Conservation (phyloP, 2,888 invertebrate genomes). For the Drosophila demipolita region DNA sequence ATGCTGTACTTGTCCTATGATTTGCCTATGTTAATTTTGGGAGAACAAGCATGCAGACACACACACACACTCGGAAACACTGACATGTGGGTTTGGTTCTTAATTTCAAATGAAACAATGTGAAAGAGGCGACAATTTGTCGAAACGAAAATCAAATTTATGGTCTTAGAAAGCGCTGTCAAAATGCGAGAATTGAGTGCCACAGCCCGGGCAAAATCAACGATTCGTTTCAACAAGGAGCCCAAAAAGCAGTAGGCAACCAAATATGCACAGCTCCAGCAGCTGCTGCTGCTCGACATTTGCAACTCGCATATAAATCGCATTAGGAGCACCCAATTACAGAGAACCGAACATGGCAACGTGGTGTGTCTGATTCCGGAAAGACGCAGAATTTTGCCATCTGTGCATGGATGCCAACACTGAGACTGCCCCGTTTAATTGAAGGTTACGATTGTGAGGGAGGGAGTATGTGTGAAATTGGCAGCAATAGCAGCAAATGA, state of each 20-base stretch:
- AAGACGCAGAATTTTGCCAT: slow-evolving; percentile 17
- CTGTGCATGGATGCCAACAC: slow-evolving; percentile 14
- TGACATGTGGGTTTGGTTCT: slow-evolving; percentile 48
- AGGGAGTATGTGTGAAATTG: slow-evolving; percentile 2
- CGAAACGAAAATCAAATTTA: slow-evolving; percentile 76
- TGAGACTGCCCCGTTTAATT: slow-evolving; percentile 37
- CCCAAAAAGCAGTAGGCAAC: slow-evolving; percentile 2
- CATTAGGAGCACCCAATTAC: slow-evolving; percentile 68
- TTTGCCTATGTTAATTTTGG: slow-evolving; percentile 44
- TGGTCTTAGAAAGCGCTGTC: slow-evolving; percentile 75
- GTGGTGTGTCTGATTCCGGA: slow-evolving; percentile 33
- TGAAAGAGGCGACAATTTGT: slow-evolving; percentile 45
- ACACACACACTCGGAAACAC: neutral
- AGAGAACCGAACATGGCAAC: slow-evolving; percentile 46
- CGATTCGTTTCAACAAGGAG: neutral
- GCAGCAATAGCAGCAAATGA: slow-evolving; percentile 8
- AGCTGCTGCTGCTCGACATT: slow-evolving; percentile 53
- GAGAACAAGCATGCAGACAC: slow-evolving; percentile 3
- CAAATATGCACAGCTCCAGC: slow-evolving; percentile 36
- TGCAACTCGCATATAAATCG: slow-evolving; percentile 78
- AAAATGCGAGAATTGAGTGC: slow-evolving; percentile 81
- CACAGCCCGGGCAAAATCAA: slow-evolving; percentile 23
- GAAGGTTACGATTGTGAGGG: slow-evolving; percentile 43
- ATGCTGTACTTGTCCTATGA: neutral
- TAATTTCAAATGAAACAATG: slow-evolving; percentile 76